A percentile compares a stretch with the other conserved stretches of the same genome.
Conservation (phyloP, 2,113 vertebrate species). For the Macaca mulatta region DNA sequence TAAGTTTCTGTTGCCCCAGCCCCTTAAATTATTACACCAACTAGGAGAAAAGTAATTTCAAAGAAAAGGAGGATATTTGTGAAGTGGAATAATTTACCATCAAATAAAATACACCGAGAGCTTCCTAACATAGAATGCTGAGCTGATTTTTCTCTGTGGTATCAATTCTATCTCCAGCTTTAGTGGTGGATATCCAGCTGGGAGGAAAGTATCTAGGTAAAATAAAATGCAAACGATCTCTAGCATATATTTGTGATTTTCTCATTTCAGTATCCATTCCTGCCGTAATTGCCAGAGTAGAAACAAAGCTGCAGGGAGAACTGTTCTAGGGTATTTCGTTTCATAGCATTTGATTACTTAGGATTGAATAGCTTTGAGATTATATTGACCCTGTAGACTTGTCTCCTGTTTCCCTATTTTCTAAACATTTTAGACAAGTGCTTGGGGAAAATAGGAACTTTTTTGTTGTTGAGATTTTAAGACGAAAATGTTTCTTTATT, state of each 20-base stretch:
- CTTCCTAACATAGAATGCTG: not conserved
- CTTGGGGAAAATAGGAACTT: not conserved
- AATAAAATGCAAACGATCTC: conserved; percentile 35
- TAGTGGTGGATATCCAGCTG: not conserved
- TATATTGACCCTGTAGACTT: not conserved
- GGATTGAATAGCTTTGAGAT: not conserved
- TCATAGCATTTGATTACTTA: not conserved
- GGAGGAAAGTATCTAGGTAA: conserved; percentile 12
- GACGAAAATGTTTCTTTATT: not conserved
- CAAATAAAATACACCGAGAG: not conserved
- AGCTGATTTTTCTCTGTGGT: not conserved
- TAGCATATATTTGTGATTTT: not conserved
- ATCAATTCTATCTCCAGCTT: conserved; percentile 20
- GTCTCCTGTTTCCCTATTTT: not conserved
- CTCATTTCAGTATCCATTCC: not conserved
- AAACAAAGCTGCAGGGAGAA: not conserved
- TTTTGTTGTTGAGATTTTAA: conserved; percentile 1
- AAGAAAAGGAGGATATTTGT: conserved; percentile 28
- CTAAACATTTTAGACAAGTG: not conserved
- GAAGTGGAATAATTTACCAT: conserved; percentile 12
- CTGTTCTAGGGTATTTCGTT: not conserved
- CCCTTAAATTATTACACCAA: conserved; percentile 1
- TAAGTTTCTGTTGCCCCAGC: not conserved
- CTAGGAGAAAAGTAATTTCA: conserved; percentile 24
- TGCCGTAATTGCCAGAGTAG: not conserved